Conservation (phyloP, 2,888 invertebrate genomes). For the Epicampocera succincta region DNA sequence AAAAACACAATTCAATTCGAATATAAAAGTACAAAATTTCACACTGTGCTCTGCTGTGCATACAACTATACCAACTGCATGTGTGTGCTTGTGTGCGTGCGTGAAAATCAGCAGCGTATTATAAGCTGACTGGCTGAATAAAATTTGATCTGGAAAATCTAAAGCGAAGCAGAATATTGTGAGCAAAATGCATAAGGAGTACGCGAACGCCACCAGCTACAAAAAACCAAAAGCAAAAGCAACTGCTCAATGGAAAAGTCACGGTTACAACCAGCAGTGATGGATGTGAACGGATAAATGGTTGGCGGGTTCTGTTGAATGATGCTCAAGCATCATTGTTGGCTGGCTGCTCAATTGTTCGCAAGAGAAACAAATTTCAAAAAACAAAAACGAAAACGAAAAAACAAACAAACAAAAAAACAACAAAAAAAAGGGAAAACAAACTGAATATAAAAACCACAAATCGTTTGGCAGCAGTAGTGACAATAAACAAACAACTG, state of each 20-base stretch:
- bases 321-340: constrained; percentile 46
- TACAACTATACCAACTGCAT: constrained; percentile 33
- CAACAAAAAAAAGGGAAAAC: constrained; percentile 30
- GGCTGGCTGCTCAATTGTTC: constrained; percentile 36
- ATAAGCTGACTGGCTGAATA: constrained; percentile 51
- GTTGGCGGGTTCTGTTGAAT: not conserved
- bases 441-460: constrained; percentile 74
- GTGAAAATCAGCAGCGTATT: constrained; percentile 7
- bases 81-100: not conserved
- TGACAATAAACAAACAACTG: constrained; percentile 57
- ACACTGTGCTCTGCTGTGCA: constrained; percentile 62
- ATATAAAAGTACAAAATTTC: constrained; percentile 58
- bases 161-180: constrained; percentile 55
- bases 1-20: constrained; percentile 18
- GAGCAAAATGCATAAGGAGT: constrained; percentile 60
- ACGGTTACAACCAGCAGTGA: constrained; percentile 27
- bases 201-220: constrained; percentile 60
- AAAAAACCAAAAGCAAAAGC: constrained; percentile 30
- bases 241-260: constrained; percentile 45
- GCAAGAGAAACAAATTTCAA: no score
- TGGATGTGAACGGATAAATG: constrained; percentile 56
- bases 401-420: constrained; percentile 29
- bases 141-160: constrained; percentile 69
- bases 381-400: constrained; percentile 39
- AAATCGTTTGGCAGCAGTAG: constrained; percentile 71